Base-by-base conservation (phyloP, 2,888 invertebrate genomes). In the Eremobia ochroleuca region DNA sequence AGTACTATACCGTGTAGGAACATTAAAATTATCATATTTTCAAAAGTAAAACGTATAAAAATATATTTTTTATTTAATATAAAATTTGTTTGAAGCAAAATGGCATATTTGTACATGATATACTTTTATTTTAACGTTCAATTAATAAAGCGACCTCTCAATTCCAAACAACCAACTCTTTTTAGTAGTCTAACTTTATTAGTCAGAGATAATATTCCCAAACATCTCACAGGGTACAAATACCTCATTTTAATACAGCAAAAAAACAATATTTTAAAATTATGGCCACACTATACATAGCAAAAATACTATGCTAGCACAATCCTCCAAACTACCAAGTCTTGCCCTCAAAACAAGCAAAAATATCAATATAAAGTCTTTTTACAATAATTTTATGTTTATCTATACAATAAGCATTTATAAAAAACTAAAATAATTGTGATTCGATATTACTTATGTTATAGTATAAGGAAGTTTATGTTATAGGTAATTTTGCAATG, bases 1-100 rank as follows among this genome's bases (percentile, higher is more conserved):
- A 94, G 92, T 93, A 94, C 92, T 90, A 92, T 81, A 91, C 89
- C 90, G 89, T 90, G 92, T 94, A 95, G 95, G 94, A 96, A 96
- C 94, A 92, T 92, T 92, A 92, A 90, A 92, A 92, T 89, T 84
- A 92, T 92, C 89, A 91, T 92, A 87, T 90, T 88, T 90, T 89
- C 90, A 91, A 90, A 93, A 94, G 92, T 91, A 90, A 94, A 93
- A 92, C 83, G 86, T 94, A 94, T 88, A 94, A 94, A 95, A 94
- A 95, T 94, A 95, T 93, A 78, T 90, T 90, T 89, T 86, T 87
- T 88, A 87, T 86, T 83, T 87, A 64, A 59, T 85, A 90, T 89
- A 78, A 72, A 72, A 77, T 85, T 85, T 76, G 85, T 87, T 87
- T 88, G 87, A 93, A 92, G 90, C 90, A 87, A 91, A 89, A 90